phyloP scores from a whole-genome alignment of 2,888 invertebrate genomes.

The Amphipoea lucens region DNA sequence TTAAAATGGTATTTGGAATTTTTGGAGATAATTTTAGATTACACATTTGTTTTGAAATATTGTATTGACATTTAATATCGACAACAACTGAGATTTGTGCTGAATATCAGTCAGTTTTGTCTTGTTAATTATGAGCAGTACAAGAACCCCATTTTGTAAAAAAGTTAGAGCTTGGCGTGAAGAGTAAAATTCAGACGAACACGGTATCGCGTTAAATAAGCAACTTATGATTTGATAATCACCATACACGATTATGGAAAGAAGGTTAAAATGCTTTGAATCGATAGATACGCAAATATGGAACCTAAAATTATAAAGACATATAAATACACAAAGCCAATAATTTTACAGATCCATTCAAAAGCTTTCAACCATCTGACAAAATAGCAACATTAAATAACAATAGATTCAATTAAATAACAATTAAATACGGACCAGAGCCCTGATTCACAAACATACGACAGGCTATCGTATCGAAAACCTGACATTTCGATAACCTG shows the following conservation, averaged over 20 bases:
- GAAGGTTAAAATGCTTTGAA: neutral
- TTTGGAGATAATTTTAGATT: constrained; percentile 45
- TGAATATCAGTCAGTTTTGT: neutral
- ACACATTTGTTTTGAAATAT: constrained; percentile 26
- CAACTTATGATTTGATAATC: neutral
- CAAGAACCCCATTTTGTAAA: neutral
- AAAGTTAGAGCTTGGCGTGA: neutral
- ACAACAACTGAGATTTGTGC: neutral
- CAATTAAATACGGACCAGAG: constrained; percentile 42
- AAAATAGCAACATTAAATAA: constrained; percentile 18
- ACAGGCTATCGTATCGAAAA: no score
- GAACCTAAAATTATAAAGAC: neutral
- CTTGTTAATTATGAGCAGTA: neutral
- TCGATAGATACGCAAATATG: no score
- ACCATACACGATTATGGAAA: neutral
- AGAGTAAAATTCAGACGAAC: neutral
- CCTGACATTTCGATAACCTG: no score
- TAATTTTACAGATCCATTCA: constrained; percentile 17
- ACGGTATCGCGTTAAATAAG: neutral
- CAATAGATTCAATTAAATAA: constrained; percentile 41
- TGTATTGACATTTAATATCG: neutral
- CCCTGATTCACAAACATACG: no score
- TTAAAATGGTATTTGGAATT: constrained; percentile 62
- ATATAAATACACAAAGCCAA: neutral
- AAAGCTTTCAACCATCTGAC: neutral